Percentiles rank a stretch among this genome's conserved stretches.
Evolutionary conservation across 37 sponge, comb jelly and placozoan genomes (phyloP).

Genomic region (Ianthella basta): DNA sequence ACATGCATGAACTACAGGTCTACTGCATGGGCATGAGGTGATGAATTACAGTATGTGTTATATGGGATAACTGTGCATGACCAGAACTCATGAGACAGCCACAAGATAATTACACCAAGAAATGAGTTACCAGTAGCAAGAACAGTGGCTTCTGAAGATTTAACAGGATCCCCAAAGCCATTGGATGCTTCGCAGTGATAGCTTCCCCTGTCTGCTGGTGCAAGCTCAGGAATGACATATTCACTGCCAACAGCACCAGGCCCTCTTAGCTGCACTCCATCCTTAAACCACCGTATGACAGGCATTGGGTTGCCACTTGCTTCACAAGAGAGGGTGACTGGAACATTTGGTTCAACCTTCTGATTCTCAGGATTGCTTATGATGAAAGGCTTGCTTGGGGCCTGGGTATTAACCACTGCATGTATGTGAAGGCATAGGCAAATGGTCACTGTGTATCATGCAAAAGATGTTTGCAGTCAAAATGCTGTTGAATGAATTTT

Average conservation of each 20-base stretch:
- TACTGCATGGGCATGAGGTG: no score
- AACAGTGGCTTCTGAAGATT: neutral
- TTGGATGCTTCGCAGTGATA: slow-evolving; percentile 25
- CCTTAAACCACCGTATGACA: slow-evolving; percentile 24
- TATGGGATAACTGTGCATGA: no score
- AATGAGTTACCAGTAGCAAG: neutral
- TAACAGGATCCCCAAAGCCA: neutral
- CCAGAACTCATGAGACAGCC: no score
- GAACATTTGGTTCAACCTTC: neutral
- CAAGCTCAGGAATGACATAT: neutral
- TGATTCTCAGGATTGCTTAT: neutral
- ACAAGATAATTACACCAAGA: no score
- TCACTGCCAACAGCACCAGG: neutral
- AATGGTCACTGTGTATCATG: neutral
- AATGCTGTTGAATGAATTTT: neutral
- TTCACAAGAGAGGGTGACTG: slow-evolving; percentile 9
- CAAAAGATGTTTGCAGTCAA: neutral
- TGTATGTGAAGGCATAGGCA: neutral
- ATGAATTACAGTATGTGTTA: no score
- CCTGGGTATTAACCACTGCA: neutral
- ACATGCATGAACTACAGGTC: no score
- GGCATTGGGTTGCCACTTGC: slow-evolving; percentile 27
- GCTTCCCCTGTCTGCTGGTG: slow-evolving; percentile 20
- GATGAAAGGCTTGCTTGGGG: neutral
- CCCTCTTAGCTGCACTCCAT: neutral